Evolutionary conservation across 2,113 vertebrate species (phyloP).

Genomic region (Coturnix japonica): DNA sequence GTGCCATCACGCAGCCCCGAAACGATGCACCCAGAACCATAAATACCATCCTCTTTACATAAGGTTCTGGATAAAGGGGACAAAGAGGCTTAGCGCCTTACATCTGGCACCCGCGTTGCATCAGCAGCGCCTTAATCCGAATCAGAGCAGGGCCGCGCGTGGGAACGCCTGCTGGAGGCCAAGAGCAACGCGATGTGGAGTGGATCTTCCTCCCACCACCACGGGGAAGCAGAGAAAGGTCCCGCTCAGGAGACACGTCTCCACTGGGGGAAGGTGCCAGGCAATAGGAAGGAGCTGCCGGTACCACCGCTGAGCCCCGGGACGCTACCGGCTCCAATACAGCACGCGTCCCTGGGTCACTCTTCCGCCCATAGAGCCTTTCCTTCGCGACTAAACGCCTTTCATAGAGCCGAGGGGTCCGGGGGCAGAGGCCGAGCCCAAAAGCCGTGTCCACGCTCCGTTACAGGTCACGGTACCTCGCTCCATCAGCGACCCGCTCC

Average conservation of each 20-base stretch:
- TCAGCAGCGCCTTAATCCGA: slow-evolving; percentile 34
- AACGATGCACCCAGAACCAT: slow-evolving; percentile 47
- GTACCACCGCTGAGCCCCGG: no score
- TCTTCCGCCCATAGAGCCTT: accelerated
- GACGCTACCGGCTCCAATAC: no score
- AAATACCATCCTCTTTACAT: slow-evolving; percentile 59
- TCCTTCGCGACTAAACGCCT: not conserved
- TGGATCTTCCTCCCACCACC: not conserved
- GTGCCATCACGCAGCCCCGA: not conserved
- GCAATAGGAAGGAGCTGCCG: accelerated
- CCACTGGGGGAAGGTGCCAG: no score
- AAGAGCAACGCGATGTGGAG: accelerated
- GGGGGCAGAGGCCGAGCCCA: not conserved
- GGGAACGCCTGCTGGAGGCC: accelerated
- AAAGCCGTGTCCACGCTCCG: not conserved
- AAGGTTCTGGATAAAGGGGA: slow-evolving; percentile 40
- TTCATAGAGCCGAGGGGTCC: not conserved
- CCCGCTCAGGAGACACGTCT: not conserved
- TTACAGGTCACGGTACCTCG: slow-evolving; percentile 23
- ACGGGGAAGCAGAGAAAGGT: accelerated
- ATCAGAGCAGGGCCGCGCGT: accelerated
- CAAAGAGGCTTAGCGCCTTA: slow-evolving; percentile 57
- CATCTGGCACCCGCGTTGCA: slow-evolving; percentile 44
- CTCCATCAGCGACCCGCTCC: slow-evolving; percentile 33
- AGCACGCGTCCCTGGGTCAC: accelerated